A percentile compares a stretch with the other conserved stretches of the same genome.
Evolutionary conservation across 2,888 invertebrate genomes (phyloP).

Genomic region (Synergus umbraculus): DNA sequence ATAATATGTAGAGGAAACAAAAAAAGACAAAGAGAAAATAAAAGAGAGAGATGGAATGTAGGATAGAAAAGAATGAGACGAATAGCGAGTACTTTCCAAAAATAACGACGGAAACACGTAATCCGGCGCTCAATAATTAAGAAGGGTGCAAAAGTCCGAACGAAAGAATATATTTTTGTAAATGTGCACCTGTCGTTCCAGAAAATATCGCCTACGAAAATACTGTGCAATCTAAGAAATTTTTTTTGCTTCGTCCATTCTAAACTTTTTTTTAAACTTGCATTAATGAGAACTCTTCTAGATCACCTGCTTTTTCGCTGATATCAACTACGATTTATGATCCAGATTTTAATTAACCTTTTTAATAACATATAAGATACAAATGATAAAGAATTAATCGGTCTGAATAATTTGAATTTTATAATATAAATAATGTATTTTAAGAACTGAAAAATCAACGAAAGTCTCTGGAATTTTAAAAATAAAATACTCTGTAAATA

Average conservation of each 20-base stretch:
- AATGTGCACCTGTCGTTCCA: not conserved
- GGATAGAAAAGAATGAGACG: not conserved
- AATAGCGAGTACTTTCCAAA: not conserved
- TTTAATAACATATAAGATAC: no score
- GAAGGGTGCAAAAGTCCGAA: not conserved
- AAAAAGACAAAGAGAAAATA: not conserved
- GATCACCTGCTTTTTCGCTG: not conserved
- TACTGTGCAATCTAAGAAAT: not conserved
- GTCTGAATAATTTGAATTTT: no score
- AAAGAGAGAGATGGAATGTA: not conserved
- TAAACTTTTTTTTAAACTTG: not conserved
- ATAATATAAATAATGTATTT: no score
- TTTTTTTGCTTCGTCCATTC: not conserved
- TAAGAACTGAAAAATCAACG: no score
- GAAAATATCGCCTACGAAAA: not conserved
- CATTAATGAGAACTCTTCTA: not conserved
- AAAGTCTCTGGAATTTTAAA: no score
- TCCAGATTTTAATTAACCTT: no score
- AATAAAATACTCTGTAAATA: no score
- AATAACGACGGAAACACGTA: slow-evolving; percentile 3
- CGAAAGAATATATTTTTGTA: not conserved
- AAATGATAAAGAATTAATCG: no score
- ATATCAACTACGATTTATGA: not conserved
- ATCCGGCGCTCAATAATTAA: not conserved
- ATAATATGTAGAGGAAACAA: not conserved